Evolutionary conservation across 2,888 invertebrate genomes (phyloP).

Genomic region (Drosophila tripunctata): DNA sequence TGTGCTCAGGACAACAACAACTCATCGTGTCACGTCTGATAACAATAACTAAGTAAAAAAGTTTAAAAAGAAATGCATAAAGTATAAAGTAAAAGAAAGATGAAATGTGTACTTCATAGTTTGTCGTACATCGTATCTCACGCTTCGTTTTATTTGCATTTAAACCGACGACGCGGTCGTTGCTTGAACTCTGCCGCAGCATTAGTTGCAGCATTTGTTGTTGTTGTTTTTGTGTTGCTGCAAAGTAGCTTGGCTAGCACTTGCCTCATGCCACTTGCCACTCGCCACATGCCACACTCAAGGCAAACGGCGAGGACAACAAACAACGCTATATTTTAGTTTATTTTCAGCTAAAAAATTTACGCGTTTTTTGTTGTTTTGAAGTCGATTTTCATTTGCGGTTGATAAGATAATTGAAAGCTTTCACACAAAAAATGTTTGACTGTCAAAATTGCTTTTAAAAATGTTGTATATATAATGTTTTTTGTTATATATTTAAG

Average conservation of each 20-base stretch:
- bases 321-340: slow-evolving; percentile 14
- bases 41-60: slow-evolving; percentile 50
- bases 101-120: slow-evolving; percentile 4
- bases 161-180: slow-evolving; percentile 36
- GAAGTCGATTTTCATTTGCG: slow-evolving; percentile 21
- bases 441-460: slow-evolving; percentile 12
- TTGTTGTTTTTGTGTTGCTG: slow-evolving; percentile 19
- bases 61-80: not conserved
- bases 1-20: slow-evolving; percentile 40
- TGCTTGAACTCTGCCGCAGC: slow-evolving; percentile 50
- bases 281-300: slow-evolving; percentile 33
- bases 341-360: not conserved
- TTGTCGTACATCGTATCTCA: slow-evolving; percentile 45
- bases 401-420: slow-evolving; percentile 58
- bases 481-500: not conserved
- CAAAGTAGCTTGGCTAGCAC: slow-evolving; percentile 49
- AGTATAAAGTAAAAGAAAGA: slow-evolving; percentile 5
- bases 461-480: slow-evolving; percentile 29
- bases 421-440: not conserved
- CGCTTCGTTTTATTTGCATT: slow-evolving; percentile 56
- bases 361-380: slow-evolving; percentile 5
- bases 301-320: slow-evolving; percentile 20
- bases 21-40: slow-evolving; percentile 50
- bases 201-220: slow-evolving; percentile 8
- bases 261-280: slow-evolving; percentile 32